Conservation (phyloP, 1,140 invertebrate genomes). For the Lepidotrigona ventralis region DNA sequence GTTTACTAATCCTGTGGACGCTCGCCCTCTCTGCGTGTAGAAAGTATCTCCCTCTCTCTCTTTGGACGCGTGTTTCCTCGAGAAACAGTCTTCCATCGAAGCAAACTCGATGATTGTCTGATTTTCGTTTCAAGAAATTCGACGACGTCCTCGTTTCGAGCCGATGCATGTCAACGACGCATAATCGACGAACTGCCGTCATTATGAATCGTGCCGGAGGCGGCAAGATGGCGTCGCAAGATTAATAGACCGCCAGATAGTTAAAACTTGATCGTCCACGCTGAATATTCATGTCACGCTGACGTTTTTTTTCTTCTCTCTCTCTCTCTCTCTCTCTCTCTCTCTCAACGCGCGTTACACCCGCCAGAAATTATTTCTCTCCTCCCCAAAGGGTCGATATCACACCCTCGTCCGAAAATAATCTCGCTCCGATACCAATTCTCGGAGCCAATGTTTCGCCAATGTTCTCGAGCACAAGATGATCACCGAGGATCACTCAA, state of each 20-base stretch:
- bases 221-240: constrained; percentile 19
- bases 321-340: too few relatives aligned
- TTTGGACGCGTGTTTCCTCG: too few relatives aligned
- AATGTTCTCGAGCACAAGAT: too few relatives aligned
- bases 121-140: background rate
- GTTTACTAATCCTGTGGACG: background rate
- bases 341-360: background rate
- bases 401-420: too few relatives aligned
- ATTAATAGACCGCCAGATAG: constrained; percentile 47
- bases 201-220: constrained; percentile 36
- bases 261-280: constrained; percentile 34
- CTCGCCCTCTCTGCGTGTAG: too few relatives aligned
- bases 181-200: constrained; percentile 45
- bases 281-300: constrained; percentile 36
- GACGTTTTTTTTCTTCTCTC: background rate
- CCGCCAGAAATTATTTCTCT: background rate
- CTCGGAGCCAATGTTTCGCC: too few relatives aligned
- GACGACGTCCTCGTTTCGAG: too few relatives aligned
- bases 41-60: too few relatives aligned
- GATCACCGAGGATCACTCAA: too few relatives aligned
- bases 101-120: background rate
- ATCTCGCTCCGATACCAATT: too few relatives aligned
- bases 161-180: constrained; percentile 17
- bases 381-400: too few relatives aligned
- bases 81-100: background rate